Base-by-base conservation (phyloP, 2,113 vertebrate species). In the Apistogramma diplotaenia region DNA sequence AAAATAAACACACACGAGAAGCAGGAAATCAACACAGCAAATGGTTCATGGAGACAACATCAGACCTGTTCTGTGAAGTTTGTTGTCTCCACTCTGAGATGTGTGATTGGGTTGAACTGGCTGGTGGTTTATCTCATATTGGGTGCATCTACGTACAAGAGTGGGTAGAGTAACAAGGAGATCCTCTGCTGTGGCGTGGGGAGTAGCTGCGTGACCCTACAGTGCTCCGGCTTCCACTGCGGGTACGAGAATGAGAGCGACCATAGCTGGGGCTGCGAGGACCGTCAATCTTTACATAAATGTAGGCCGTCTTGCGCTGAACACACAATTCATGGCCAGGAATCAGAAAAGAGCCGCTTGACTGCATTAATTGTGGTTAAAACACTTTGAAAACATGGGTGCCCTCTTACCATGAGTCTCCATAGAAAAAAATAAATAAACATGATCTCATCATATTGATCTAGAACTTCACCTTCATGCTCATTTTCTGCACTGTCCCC, bases 221-320 rank as follows among this genome's bases (percentile, higher is more conserved):
- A 91, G 96, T 96, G 94, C 96, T 97, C 33, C 85, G 31, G 55
- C 91, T 84, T 7, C 31, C 67, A 33, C 86, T 88, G 12, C 95
- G 95, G 70, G 95, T 96, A 70, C 87, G 87, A 73, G 96, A 96
- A 60, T 95, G 94, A 37, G 97, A 98, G 29, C 95, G 96, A 56
- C 95, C 95, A 29, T 96, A 97, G 93, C 97, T 97, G 84, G 96
- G 96, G 91, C 96, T 97, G 90, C 96, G 94, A 10, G 93, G 91
- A 8, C 94, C 93, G 62, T 98, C 96, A 89, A 92, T 95, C 92
- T 96, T 97, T 90, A 98, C 96, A 29, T 93, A 89, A 70, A 98
- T 96, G 92, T 97, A 98, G 29, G 96, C 93, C 2, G 96, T 97
- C 92, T 97, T 97, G 86, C 97, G 96, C 96, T 97, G 88, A 81